Conservation (phyloP, 2,113 vertebrate genomes). For the Phylloscopus trochilus region DNA sequence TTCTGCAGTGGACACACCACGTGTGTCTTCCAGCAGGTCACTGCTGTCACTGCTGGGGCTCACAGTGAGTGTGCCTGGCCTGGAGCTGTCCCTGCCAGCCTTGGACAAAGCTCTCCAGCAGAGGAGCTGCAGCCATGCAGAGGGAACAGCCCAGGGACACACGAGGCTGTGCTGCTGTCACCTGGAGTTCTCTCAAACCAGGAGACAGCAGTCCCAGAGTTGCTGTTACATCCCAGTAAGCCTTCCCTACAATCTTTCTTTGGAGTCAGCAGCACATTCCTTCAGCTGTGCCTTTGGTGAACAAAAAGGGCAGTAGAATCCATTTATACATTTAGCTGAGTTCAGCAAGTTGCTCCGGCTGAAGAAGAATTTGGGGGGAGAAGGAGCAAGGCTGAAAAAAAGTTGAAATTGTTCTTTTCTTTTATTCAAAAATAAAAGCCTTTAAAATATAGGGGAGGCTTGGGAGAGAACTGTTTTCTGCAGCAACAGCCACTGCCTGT, state of each 20-base stretch:
- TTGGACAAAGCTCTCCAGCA: background rate
- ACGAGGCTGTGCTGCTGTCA: background rate
- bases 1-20: background rate
- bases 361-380: background rate
- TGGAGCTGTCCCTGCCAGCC: background rate
- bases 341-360: background rate
- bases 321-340: background rate
- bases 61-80: background rate
- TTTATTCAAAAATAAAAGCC: background rate
- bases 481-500: background rate
- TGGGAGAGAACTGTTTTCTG: background rate
- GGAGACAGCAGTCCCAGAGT: background rate
- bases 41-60: background rate
- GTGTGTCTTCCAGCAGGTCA: accelerated
- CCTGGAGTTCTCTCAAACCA: background rate
- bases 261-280: background rate
- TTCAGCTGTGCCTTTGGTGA: background rate
- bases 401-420: background rate
- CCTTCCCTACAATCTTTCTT: background rate
- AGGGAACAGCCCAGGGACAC: background rate
- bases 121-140: background rate
- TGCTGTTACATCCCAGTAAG: background rate
- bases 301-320: background rate
- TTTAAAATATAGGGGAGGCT: background rate
- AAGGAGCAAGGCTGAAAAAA: background rate